A percentile compares a stretch with the other conserved stretches of the same genome.
Evolutionary conservation across 2,888 invertebrate genomes (phyloP).

Genomic region (Branchipolynoe longqiensis): DNA sequence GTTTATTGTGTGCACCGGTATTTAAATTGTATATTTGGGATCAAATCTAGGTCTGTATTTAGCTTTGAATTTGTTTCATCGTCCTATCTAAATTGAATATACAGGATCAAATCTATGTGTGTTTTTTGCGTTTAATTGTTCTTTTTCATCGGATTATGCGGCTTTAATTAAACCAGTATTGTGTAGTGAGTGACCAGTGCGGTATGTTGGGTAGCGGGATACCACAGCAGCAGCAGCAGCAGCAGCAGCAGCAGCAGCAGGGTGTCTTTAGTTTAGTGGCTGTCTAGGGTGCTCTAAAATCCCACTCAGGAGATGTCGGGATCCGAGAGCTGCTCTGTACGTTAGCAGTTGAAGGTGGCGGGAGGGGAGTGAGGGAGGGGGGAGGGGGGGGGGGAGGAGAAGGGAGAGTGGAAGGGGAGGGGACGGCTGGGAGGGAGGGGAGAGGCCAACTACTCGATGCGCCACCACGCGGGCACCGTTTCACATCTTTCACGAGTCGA

Average conservation of each 20-base stretch:
- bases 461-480: background rate
- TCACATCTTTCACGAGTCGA: constrained; percentile 26
- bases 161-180: no score
- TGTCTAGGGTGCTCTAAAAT: background rate
- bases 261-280: background rate
- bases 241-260: background rate
- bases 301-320: background rate
- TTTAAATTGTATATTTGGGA: background rate
- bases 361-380: background rate
- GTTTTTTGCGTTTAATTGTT: no score
- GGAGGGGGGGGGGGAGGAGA: no score
- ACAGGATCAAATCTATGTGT: no score
- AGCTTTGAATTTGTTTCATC: background rate
- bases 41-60: background rate
- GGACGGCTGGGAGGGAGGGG: no score
- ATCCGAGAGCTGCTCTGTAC: background rate
- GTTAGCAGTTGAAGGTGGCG: no score
- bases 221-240: background rate
- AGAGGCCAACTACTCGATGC: no score
- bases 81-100: background rate
- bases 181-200: no score
- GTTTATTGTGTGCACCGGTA: no score
- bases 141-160: no score
- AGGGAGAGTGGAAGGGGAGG: no score
- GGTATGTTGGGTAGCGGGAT: background rate